These are phyloP conservation scores for Drosophila cardini DNA, from an alignment of 1,140 invertebrate species.

Conservation along the genomic window DNA sequence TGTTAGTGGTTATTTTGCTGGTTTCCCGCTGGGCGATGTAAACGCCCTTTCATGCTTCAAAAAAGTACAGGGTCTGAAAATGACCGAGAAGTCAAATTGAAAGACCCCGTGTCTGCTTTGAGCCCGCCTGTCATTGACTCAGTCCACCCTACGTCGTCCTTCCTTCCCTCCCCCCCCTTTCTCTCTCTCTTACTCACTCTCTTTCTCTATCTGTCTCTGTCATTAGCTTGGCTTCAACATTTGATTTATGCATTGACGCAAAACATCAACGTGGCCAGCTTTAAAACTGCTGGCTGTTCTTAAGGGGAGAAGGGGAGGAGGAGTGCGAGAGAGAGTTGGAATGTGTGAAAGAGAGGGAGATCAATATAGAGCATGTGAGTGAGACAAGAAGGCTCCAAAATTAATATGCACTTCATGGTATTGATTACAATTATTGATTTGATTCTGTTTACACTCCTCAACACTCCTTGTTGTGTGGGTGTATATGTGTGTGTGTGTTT, in stretches of 20 bases:
- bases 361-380: background rate
- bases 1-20: no score
- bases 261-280: slow-evolving; percentile 13
- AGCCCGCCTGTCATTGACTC: background rate
- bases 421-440: slow-evolving; percentile 52
- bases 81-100: slow-evolving; percentile 50
- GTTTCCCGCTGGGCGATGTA: no score
- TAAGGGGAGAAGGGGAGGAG: background rate
- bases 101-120: slow-evolving; percentile 31
- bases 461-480: background rate
- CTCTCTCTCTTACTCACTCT: background rate
- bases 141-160: no score
- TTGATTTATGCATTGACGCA: slow-evolving; percentile 53
- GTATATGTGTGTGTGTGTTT: background rate
- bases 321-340: no score
- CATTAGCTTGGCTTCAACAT: slow-evolving; percentile 20
- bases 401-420: slow-evolving; percentile 42
- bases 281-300: background rate
- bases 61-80: slow-evolving; percentile 5
- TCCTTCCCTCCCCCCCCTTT: background rate
- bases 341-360: background rate
- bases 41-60: no score
- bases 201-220: background rate
- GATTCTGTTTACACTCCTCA: slow-evolving; percentile 26
- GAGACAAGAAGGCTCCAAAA: background rate